Conservation (phyloP, 2,888 invertebrate genomes). For the Ligdia adustata region DNA sequence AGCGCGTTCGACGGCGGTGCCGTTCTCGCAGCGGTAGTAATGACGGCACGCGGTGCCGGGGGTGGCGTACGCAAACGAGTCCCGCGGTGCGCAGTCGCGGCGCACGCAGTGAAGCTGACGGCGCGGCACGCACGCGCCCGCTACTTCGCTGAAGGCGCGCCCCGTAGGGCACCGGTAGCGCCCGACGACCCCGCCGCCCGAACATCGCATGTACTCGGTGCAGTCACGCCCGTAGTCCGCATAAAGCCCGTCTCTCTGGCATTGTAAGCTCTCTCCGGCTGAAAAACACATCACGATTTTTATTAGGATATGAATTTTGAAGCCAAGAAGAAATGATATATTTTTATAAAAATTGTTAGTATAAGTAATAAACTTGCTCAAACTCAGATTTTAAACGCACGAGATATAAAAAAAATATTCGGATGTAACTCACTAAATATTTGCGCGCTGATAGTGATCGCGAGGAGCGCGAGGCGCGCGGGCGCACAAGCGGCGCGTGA, state of each 20-base stretch:
- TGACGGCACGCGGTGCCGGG: constrained; percentile 83
- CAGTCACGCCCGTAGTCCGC: constrained; percentile 75
- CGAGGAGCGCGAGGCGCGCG: constrained; percentile 30
- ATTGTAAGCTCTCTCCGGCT: constrained; percentile 59
- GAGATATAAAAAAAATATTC: constrained; percentile 14
- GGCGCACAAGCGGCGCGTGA: constrained; percentile 40
- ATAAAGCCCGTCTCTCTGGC: constrained; percentile 69
- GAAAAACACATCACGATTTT: constrained; percentile 42
- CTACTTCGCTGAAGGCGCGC: constrained; percentile 70
- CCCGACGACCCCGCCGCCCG: constrained; percentile 52
- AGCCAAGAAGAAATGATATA: no score
- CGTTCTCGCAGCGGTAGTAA: constrained; percentile 83
- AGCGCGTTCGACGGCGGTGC: constrained; percentile 70
- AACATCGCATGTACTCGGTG: constrained; percentile 73
- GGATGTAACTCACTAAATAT: constrained; percentile 57
- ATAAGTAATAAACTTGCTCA: no score
- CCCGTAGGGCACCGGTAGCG: constrained; percentile 68
- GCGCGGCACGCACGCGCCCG: constrained; percentile 68
- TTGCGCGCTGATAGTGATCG: constrained; percentile 37
- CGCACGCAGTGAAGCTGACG: constrained; percentile 66
- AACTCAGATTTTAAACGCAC: no score
- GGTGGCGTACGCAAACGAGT: constrained; percentile 75
- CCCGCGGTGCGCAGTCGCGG: constrained; percentile 63
- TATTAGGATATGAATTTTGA: no score
- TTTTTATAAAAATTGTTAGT: no score